Percentiles rank a stretch among this genome's conserved stretches.
phyloP scores from a whole-genome alignment of 2,113 vertebrate genomes.

The Turdus rufiventris region DNA sequence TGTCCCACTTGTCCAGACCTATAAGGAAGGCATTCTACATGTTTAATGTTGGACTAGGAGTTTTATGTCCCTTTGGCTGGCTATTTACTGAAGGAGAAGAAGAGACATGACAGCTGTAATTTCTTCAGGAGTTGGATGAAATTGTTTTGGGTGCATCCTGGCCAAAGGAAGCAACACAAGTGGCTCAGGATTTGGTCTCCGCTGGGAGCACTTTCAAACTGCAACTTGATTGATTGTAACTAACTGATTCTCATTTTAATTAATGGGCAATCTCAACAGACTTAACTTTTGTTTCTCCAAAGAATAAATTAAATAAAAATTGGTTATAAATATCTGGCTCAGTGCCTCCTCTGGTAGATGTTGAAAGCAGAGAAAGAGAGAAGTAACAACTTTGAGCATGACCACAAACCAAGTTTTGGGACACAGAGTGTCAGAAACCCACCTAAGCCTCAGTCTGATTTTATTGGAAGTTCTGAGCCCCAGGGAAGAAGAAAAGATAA shows the following conservation, averaged over 20 bases:
- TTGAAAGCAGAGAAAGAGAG: not conserved
- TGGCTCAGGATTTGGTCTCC: not conserved
- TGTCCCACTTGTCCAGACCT: not conserved
- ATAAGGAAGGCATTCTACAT: not conserved
- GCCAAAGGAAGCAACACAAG: not conserved
- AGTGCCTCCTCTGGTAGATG: not conserved
- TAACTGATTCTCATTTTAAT: not conserved
- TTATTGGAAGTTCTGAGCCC: not conserved
- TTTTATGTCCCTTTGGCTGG: not conserved
- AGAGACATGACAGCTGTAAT: not conserved
- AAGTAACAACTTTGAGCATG: not conserved
- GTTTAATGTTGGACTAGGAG: not conserved
- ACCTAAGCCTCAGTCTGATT: not conserved
- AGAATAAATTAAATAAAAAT: not conserved
- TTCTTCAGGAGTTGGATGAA: not conserved
- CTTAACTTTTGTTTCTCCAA: not conserved
- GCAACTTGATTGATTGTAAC: not conserved
- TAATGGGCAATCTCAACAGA: not conserved
- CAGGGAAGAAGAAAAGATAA: not conserved
- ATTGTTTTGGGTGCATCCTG: not conserved
- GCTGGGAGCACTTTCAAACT: not conserved
- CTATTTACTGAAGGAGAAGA: not conserved
- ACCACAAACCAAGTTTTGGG: not conserved
- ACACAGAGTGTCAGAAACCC: not conserved
- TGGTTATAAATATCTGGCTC: not conserved